phyloP scores from a whole-genome alignment of 2,888 invertebrate genomes.

The Drosophila anomalipes region DNA sequence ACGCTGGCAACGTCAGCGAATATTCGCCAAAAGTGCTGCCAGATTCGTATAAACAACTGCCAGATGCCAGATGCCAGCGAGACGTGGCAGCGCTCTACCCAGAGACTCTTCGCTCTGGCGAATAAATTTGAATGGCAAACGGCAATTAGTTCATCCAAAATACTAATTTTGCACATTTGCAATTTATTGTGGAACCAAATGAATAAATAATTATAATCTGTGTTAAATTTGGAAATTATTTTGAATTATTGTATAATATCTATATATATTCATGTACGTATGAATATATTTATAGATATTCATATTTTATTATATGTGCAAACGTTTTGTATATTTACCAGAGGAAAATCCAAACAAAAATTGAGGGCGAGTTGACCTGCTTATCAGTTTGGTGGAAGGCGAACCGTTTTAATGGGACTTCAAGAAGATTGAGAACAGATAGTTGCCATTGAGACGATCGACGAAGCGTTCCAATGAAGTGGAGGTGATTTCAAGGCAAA shows the following conservation, averaged over 20 bases:
- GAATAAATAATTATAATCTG: background rate
- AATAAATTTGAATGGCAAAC: background rate
- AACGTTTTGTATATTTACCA: no score
- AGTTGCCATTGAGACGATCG: background rate
- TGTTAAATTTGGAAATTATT: background rate
- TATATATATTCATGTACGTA: no score
- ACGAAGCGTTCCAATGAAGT: no score
- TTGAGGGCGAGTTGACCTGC: background rate
- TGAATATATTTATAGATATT: background rate
- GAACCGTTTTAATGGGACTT: background rate
- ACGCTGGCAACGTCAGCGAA: background rate
- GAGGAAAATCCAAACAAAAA: no score
- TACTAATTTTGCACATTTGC: background rate
- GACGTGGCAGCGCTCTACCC: background rate
- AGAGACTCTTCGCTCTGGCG: background rate
- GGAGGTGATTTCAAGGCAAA: no score
- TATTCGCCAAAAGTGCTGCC: background rate
- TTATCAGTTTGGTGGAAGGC: background rate
- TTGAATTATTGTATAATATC: background rate
- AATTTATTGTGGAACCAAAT: background rate
- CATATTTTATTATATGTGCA: background rate
- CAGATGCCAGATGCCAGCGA: background rate
- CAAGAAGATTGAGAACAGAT: no score
- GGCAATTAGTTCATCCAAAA: background rate
- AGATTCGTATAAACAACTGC: background rate